These are phyloP conservation scores for Xestia c-nigrum DNA, from an alignment of 2,888 invertebrate species.

Conservation along the genomic window DNA sequence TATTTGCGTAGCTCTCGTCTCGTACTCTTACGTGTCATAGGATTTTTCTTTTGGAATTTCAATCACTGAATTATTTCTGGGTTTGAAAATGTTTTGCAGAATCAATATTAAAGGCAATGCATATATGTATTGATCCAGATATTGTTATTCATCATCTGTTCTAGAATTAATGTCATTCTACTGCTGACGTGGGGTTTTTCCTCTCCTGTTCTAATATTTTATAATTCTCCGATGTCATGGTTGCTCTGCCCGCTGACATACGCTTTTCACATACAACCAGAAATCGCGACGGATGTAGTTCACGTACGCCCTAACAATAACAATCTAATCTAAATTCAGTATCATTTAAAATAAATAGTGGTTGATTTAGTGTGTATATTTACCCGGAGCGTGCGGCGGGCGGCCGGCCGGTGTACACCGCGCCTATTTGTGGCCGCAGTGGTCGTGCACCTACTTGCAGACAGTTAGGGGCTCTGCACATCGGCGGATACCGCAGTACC, in stretches of 20 bases:
- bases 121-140: neutral
- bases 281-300: conserved; percentile 9
- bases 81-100: neutral
- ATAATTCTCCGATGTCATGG: too few species aligned
- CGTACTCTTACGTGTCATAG: conserved; percentile 12
- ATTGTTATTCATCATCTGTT: neutral
- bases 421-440: conserved; percentile 44
- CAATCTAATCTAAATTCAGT: conserved; percentile 58
- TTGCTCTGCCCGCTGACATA: neutral
- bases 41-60: conserved; percentile 27
- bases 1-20: conserved; percentile 33
- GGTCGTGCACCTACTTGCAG: conserved; percentile 9
- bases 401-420: neutral
- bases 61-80: conserved; percentile 1
- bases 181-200: neutral
- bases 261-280: neutral
- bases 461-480: neutral
- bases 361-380: conserved; percentile 53
- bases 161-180: neutral
- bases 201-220: too few species aligned
- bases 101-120: neutral
- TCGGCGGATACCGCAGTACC: too few species aligned
- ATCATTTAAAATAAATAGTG: conserved; percentile 61
- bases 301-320: conserved; percentile 33
- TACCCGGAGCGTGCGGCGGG: conserved; percentile 13